These are phyloP conservation scores for Drosophila barbarae DNA, from an alignment of 2,888 invertebrate genomes.

Conservation along the genomic window DNA sequence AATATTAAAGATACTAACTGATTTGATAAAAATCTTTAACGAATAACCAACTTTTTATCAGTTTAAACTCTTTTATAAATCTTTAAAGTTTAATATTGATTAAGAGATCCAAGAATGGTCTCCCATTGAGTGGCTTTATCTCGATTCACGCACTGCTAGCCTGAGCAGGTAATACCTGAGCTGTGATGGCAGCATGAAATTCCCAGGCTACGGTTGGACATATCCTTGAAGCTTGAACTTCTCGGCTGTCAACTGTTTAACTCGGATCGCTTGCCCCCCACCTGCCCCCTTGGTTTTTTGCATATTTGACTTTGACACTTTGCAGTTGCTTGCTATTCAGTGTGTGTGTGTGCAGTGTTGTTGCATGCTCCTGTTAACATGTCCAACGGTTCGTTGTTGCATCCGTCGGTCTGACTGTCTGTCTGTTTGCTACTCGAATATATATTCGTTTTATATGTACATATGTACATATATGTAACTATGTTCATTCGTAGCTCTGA, in stretches of 20 bases:
- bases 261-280: constrained; percentile 45
- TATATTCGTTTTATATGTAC: not conserved
- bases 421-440: constrained; percentile 12
- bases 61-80: not conserved
- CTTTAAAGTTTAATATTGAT: not conserved
- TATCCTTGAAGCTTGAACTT: constrained; percentile 75
- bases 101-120: constrained; percentile 5
- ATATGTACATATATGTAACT: not conserved
- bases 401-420: constrained; percentile 16
- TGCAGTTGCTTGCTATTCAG: constrained; percentile 56
- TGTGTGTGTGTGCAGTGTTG: constrained; percentile 20
- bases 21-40: no score
- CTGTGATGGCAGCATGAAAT: constrained; percentile 16
- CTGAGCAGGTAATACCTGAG: constrained; percentile 18
- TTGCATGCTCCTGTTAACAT: constrained; percentile 24
- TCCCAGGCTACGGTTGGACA: constrained; percentile 45
- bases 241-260: constrained; percentile 75
- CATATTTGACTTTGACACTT: constrained; percentile 75
- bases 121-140: not conserved
- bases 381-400: constrained; percentile 25
- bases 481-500: constrained; percentile 8
- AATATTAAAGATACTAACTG: no score
- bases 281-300: constrained; percentile 55
- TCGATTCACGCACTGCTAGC: constrained; percentile 20
- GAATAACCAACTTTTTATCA: no score